These are phyloP conservation scores for Tiliacea citrago DNA, from an alignment of 2,888 invertebrate genomes.

Conservation along the genomic window DNA sequence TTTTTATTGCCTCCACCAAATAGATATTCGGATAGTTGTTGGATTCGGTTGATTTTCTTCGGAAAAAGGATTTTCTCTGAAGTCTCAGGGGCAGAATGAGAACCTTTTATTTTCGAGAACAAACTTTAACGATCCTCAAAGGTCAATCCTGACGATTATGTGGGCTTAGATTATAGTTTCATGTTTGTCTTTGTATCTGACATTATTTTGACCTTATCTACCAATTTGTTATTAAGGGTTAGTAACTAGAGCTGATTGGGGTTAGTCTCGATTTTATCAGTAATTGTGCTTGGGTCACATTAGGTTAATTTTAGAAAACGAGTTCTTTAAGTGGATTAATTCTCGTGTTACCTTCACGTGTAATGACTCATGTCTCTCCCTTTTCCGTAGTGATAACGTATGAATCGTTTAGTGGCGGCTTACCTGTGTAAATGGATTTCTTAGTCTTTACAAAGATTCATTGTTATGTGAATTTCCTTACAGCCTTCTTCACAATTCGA, in stretches of 20 bases:
- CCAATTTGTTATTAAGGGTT: conserved; percentile 7
- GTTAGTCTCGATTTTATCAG: conserved; percentile 1
- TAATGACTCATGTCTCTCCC: neutral
- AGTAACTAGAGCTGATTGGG: conserved; percentile 29
- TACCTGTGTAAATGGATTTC: neutral
- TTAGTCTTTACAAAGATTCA: conserved; percentile 15
- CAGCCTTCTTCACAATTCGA: neutral
- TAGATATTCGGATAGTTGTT: conserved; percentile 53
- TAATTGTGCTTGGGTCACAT: conserved; percentile 12
- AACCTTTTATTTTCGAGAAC: conserved; percentile 57
- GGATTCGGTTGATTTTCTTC: conserved; percentile 55
- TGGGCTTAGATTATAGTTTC: conserved; percentile 27
- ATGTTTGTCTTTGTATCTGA: conserved; percentile 28
- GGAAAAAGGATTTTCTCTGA: conserved; percentile 50
- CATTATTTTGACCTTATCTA: conserved; percentile 17
- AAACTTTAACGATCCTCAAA: conserved; percentile 30
- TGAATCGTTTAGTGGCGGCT: conserved; percentile 8
- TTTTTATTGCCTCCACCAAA: conserved; percentile 59
- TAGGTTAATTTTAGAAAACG: neutral
- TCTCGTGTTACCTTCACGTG: neutral
- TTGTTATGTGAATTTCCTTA: conserved; percentile 24
- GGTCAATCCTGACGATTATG: conserved; percentile 50
- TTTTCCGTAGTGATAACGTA: neutral
- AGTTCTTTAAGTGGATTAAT: neutral
- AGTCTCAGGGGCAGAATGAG: conserved; percentile 46